phyloP scores from a whole-genome alignment of 2,797 vertebrate genomes.

The Xiphophorus birchmanni region DNA sequence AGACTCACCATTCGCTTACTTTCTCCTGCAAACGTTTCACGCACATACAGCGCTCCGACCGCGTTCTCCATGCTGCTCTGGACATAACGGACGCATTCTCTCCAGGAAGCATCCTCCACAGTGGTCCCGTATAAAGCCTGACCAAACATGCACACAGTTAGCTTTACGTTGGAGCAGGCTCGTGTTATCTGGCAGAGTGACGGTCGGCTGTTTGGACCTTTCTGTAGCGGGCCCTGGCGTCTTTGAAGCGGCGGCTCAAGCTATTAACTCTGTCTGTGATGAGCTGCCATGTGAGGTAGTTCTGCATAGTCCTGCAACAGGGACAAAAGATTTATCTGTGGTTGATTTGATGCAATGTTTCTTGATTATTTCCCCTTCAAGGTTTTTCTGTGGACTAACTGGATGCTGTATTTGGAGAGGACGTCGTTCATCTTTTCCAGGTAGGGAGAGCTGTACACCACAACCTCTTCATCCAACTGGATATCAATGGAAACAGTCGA shows the following conservation, averaged over 20 bases:
- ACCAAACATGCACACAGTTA: constrained; percentile 20
- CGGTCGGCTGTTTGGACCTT: constrained; percentile 80
- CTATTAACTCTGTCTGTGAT: constrained; percentile 89
- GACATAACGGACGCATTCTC: constrained; percentile 93
- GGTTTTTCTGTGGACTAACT: constrained; percentile 73
- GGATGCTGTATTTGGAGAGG: constrained; percentile 84
- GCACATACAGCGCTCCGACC: constrained; percentile 92
- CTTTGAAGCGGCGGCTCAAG: constrained; percentile 92
- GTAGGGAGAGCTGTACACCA: constrained; percentile 92
- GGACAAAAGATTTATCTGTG: neutral
- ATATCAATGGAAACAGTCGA: constrained; percentile 85
- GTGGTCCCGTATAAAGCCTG: constrained; percentile 92
- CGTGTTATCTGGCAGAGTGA: neutral
- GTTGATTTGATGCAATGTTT: neutral
- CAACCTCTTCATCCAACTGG: constrained; percentile 86
- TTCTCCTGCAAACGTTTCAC: constrained; percentile 89
- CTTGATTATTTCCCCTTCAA: neutral
- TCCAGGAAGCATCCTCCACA: constrained; percentile 92
- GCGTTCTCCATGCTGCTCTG: constrained; percentile 97
- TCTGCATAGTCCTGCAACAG: constrained; percentile 90
- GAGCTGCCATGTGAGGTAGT: constrained; percentile 94
- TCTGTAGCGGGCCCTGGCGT: constrained; percentile 88
- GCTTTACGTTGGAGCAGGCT: neutral
- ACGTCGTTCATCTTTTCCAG: constrained; percentile 88
- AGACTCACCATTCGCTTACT: constrained; percentile 91